These are phyloP conservation scores for Corythornis leucogaster DNA, from an alignment of 2,797 vertebrate genomes.

Conservation along the genomic window DNA sequence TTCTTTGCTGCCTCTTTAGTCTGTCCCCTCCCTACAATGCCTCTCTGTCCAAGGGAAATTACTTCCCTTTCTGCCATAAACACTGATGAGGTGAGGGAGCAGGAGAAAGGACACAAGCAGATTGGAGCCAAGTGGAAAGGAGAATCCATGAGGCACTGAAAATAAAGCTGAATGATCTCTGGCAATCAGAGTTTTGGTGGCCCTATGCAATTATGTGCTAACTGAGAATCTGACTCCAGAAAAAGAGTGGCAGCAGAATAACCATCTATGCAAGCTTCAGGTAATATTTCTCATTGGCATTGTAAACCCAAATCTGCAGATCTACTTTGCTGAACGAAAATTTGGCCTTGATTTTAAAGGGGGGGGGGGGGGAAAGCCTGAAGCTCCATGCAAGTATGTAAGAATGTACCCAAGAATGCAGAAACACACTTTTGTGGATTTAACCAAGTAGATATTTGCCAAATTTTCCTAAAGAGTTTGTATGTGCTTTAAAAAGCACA, in stretches of 20 bases:
- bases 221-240: neutral
- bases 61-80: neutral
- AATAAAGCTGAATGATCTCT: neutral
- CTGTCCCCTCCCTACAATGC: neutral
- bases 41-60: neutral
- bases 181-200: neutral
- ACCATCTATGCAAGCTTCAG: neutral
- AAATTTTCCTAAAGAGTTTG: neutral
- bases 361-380: neutral
- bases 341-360: conserved; percentile 15
- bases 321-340: neutral
- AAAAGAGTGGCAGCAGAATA: neutral
- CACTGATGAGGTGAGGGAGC: neutral
- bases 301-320: neutral
- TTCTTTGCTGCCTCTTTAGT: neutral
- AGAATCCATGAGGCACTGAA: neutral
- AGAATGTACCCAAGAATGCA: neutral
- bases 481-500: neutral
- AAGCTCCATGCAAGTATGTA: neutral
- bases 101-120: neutral
- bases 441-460: neutral
- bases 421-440: neutral
- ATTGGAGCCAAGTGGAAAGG: neutral
- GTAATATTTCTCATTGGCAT: neutral
- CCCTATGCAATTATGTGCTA: neutral